phyloP scores from a whole-genome alignment of 2,888 invertebrate species.

The Mystacides longicornis region DNA sequence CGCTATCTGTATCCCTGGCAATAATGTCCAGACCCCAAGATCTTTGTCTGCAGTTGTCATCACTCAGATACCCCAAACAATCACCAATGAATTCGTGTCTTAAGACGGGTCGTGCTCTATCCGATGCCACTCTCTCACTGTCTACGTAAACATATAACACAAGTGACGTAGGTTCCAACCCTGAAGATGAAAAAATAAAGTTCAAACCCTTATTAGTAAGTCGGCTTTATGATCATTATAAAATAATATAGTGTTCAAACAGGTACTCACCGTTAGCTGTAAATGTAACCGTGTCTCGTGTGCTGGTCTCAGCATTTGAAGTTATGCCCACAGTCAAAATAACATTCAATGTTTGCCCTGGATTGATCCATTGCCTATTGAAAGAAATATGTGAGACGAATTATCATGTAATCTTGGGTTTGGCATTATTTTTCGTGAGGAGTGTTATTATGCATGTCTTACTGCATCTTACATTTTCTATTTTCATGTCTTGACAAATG shows the following conservation, averaged over 20 bases:
- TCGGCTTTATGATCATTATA: no score
- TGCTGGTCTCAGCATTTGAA: conserved; percentile 42
- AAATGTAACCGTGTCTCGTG: conserved; percentile 56
- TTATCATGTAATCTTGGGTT: neutral
- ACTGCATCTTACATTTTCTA: no score
- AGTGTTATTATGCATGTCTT: no score
- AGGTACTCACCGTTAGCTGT: conserved; percentile 45
- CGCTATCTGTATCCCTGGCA: conserved; percentile 59
- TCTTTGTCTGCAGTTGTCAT: conserved; percentile 53
- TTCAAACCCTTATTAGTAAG: no score
- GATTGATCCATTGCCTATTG: conserved; percentile 39
- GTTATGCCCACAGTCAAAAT: conserved; percentile 47
- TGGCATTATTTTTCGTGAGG: neutral
- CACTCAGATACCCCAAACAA: conserved; percentile 48
- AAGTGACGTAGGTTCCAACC: conserved; percentile 38
- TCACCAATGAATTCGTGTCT: conserved; percentile 58
- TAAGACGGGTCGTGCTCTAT: conserved; percentile 51
- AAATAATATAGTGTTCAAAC: neutral
- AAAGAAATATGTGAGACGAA: conserved; percentile 9
- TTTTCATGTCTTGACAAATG: no score
- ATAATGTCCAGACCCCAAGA: conserved; percentile 64
- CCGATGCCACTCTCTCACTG: conserved; percentile 33
- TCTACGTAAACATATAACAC: conserved; percentile 41
- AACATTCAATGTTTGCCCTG: conserved; percentile 51
- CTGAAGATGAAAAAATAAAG: conserved; percentile 26